These are phyloP conservation scores for Oophaga pumilio DNA, from an alignment of 2,113 vertebrate genomes.

Conservation along the genomic window DNA sequence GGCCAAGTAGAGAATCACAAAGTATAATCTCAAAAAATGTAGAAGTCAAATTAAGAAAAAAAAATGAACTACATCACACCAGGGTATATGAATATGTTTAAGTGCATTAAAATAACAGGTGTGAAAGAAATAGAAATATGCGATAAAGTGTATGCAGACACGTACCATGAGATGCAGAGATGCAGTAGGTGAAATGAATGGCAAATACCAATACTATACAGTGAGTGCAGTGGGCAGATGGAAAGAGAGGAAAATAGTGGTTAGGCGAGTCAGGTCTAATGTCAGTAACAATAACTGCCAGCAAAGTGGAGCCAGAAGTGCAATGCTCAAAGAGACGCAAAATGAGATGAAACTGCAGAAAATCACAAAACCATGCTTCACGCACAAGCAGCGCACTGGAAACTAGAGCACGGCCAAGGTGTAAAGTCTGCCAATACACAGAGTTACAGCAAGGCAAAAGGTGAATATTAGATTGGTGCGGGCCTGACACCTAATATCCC, in stretches of 20 bases:
- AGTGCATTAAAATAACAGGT: neutral
- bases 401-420: neutral
- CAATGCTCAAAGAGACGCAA: neutral
- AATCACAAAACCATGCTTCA: neutral
- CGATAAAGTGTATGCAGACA: constrained; percentile 63
- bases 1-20: neutral
- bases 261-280: constrained; percentile 65
- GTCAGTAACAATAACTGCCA: constrained; percentile 13
- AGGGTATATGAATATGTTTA: neutral
- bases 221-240: constrained; percentile 73
- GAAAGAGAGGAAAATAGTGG: constrained; percentile 67
- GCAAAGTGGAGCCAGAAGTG: constrained; percentile 27
- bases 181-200: constrained; percentile 76
- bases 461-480: no score
- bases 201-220: constrained; percentile 76
- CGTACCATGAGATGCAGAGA: constrained; percentile 77
- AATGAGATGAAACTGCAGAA: neutral
- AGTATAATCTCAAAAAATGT: neutral
- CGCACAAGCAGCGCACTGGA: neutral
- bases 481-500: no score
- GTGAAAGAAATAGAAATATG: neutral
- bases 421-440: neutral
- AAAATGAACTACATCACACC: neutral
- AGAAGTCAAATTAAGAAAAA: neutral
- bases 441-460: neutral